Percentiles rank a stretch among this genome's conserved stretches.
These are phyloP conservation scores for Lottia scabra DNA, from an alignment of 2,888 invertebrate genomes.

Conservation along the genomic window DNA sequence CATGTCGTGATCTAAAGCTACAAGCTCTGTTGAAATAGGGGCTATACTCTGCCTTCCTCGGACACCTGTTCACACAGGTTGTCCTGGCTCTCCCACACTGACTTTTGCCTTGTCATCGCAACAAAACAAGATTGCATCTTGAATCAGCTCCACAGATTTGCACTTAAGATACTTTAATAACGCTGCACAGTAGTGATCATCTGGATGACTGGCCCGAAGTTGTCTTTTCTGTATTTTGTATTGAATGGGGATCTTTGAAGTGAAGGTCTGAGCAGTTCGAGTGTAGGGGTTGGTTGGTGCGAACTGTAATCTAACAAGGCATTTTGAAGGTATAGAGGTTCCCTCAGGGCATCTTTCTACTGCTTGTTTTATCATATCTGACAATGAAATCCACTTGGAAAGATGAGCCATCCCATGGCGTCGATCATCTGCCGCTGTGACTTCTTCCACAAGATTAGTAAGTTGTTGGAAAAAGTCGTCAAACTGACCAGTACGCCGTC, in stretches of 20 bases:
- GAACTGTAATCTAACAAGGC: slow-evolving; percentile 21
- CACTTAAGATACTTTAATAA: slow-evolving; percentile 29
- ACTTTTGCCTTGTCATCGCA: slow-evolving; percentile 37
- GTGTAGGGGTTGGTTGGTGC: slow-evolving; percentile 30
- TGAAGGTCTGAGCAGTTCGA: slow-evolving; percentile 30
- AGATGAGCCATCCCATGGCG: slow-evolving; percentile 26
- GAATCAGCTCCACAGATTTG: slow-evolving; percentile 22
- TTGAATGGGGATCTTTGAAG: slow-evolving; percentile 26
- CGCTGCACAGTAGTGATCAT: slow-evolving; percentile 34
- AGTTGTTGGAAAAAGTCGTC: slow-evolving; percentile 24
- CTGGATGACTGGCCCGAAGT: slow-evolving; percentile 23
- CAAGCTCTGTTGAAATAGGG: slow-evolving; percentile 16
- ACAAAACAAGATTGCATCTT: slow-evolving; percentile 12
- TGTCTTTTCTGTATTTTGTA: slow-evolving; percentile 36
- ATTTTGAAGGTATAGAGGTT: no score
- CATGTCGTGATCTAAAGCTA: slow-evolving; percentile 37
- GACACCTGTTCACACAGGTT: slow-evolving; percentile 27
- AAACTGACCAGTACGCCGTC: slow-evolving; percentile 23
- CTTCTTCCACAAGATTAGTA: slow-evolving; percentile 22
- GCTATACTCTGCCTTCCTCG: slow-evolving; percentile 26
- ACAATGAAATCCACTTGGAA: slow-evolving; percentile 21
- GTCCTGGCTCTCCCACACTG: slow-evolving; percentile 24
- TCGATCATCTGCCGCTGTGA: slow-evolving; percentile 31
- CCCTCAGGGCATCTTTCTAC: no score
- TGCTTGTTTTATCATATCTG: slow-evolving; percentile 6